Evolutionary conservation across 2,888 invertebrate genomes (phyloP).

Genomic region (Stegophylla sp.): DNA sequence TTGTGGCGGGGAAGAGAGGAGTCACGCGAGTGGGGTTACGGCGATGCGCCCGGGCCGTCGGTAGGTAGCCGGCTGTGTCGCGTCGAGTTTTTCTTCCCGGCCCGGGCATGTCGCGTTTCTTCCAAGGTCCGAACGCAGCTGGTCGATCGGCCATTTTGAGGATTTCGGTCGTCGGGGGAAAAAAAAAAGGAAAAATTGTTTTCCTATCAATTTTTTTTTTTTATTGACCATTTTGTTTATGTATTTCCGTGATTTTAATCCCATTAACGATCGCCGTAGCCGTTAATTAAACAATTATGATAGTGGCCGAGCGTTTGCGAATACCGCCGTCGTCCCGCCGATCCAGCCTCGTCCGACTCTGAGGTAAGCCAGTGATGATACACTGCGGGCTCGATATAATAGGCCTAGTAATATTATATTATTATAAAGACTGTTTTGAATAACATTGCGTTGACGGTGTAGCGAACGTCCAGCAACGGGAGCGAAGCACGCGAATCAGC

Average conservation of each 20-base stretch:
- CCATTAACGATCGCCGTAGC: slow-evolving; percentile 21
- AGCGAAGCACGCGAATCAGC: slow-evolving; percentile 36
- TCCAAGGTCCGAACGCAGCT: slow-evolving; percentile 40
- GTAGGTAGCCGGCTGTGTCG: not conserved
- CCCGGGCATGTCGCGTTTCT: not conserved
- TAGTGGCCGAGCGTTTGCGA: slow-evolving; percentile 40
- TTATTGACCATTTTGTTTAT: slow-evolving; percentile 58
- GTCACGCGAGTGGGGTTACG: not conserved
- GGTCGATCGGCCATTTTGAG: slow-evolving; percentile 57
- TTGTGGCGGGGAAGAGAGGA: not conserved
- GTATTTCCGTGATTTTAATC: slow-evolving; percentile 44
- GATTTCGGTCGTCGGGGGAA: slow-evolving; percentile 49
- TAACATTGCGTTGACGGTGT: slow-evolving; percentile 30
- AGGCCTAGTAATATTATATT: slow-evolving; percentile 19
- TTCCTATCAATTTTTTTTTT: slow-evolving; percentile 57
- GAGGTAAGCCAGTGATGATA: slow-evolving; percentile 51
- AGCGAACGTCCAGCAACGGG: slow-evolving; percentile 22
- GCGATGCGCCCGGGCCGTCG: not conserved
- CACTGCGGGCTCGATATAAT: slow-evolving; percentile 21
- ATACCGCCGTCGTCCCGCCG: slow-evolving; percentile 48
- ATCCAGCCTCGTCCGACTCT: slow-evolving; percentile 39
- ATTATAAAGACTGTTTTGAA: slow-evolving; percentile 9
- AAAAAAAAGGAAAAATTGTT: slow-evolving; percentile 50
- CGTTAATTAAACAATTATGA: slow-evolving; percentile 49
- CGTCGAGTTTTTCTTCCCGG: slow-evolving; percentile 39